phyloP scores from a whole-genome alignment of 1,140 invertebrate species.

The Zelostemma sp. region DNA sequence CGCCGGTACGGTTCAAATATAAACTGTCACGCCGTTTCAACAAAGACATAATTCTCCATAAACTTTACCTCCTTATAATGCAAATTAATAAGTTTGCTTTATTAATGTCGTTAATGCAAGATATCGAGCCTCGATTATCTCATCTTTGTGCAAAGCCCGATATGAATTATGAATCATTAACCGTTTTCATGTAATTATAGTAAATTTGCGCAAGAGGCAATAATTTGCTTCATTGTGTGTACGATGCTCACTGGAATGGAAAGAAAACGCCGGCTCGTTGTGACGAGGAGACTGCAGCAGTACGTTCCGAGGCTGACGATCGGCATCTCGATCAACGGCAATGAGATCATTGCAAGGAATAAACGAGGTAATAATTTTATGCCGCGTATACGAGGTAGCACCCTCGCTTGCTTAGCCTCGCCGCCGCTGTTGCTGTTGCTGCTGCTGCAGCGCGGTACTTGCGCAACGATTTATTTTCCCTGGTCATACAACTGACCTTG shows the following conservation, averaged over 20 bases:
- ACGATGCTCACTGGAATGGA: slow-evolving; percentile 44
- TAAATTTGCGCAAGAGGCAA: slow-evolving; percentile 39
- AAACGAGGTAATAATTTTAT: slow-evolving; percentile 68
- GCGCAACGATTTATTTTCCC: slow-evolving; percentile 68
- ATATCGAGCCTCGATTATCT: background rate
- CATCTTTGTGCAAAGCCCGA: background rate
- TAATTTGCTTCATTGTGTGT: slow-evolving; percentile 49
- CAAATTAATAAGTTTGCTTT: background rate
- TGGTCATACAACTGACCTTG: slow-evolving; percentile 64
- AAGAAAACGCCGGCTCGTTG: slow-evolving; percentile 44
- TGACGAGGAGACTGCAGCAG: slow-evolving; percentile 35
- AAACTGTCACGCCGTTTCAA: no score
- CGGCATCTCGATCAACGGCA: slow-evolving; percentile 54
- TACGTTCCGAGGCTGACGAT: slow-evolving; percentile 47
- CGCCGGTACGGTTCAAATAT: no score
- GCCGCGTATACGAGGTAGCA: slow-evolving; percentile 55
- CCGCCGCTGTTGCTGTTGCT: no score
- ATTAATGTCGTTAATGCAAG: background rate
- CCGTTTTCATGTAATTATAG: slow-evolving; percentile 44
- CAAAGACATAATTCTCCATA: background rate
- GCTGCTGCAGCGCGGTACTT: no score
- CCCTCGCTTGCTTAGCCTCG: slow-evolving; percentile 59
- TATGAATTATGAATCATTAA: slow-evolving; percentile 40
- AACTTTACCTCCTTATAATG: background rate
- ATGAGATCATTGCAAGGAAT: slow-evolving; percentile 69